A percentile compares a stretch with the other conserved stretches of the same genome.
phyloP scores from a whole-genome alignment of 2,113 vertebrate genomes.

The Chloropsis cyanopogon region DNA sequence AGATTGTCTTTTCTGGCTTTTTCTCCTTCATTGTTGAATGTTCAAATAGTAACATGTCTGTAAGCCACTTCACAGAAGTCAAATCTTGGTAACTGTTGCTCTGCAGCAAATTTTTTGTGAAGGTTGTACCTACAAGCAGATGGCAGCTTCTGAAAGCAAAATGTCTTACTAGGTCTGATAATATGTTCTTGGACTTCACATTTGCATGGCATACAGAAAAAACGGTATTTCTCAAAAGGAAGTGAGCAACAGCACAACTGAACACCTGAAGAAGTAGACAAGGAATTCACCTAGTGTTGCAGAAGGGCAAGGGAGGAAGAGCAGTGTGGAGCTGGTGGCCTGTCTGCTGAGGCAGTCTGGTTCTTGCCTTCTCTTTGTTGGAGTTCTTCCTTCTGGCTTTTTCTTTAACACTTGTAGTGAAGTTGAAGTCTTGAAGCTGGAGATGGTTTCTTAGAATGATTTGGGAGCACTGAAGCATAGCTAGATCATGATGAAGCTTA shows the following conservation, averaged over 20 bases:
- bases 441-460: neutral
- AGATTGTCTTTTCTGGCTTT: neutral
- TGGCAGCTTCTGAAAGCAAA: neutral
- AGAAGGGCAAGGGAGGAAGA: neutral
- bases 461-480: neutral
- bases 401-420: neutral
- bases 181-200: neutral
- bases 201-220: neutral
- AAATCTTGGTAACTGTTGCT: neutral
- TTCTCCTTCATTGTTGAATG: neutral
- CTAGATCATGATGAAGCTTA: neutral
- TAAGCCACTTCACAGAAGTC: neutral
- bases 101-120: neutral
- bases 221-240: neutral
- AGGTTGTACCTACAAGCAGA: neutral
- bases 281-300: neutral
- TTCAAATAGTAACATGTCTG: neutral
- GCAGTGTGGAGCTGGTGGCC: accelerated
- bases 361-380: neutral
- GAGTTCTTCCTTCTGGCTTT: neutral
- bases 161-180: neutral
- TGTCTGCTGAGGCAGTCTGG: neutral
- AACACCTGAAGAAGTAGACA: neutral
- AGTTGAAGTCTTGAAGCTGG: neutral
- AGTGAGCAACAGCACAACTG: neutral